Percentiles rank a stretch among this genome's conserved stretches.
phyloP scores from a whole-genome alignment of 2,888 invertebrate species.

The Mythimna impura region DNA sequence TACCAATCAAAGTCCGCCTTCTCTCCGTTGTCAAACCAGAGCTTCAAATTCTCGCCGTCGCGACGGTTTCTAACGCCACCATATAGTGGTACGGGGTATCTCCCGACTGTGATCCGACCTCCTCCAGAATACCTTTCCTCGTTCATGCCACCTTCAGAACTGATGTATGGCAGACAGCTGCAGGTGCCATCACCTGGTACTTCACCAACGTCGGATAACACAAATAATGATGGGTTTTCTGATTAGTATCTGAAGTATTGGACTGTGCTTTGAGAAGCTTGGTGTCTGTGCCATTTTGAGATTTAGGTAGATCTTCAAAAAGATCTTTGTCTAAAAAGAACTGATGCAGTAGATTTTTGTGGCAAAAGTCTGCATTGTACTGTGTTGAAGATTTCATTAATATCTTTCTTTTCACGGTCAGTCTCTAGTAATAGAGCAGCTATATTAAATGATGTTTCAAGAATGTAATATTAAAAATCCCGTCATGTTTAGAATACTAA shows the following conservation, averaged over 20 bases:
- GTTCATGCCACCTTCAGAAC: conserved; percentile 86
- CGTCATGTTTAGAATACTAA: too few relatives aligned
- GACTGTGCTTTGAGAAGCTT: conserved; percentile 68
- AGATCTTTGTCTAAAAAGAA: background rate
- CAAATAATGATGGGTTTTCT: conserved; percentile 88
- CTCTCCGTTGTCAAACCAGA: conserved; percentile 92
- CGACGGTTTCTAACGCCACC: conserved; percentile 95
- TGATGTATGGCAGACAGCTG: conserved; percentile 86
- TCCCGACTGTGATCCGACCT: conserved; percentile 93
- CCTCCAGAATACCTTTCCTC: conserved; percentile 88
- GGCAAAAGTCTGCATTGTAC: background rate
- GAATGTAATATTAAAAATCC: background rate
- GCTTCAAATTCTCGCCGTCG: conserved; percentile 92
- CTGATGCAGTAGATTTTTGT: background rate
- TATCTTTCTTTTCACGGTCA: background rate
- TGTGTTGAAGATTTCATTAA: background rate
- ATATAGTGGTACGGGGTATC: conserved; percentile 95
- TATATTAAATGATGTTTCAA: background rate
- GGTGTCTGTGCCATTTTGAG: conserved; percentile 4
- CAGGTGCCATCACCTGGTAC: conserved; percentile 87
- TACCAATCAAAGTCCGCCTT: conserved; percentile 94
- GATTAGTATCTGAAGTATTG: conserved; percentile 80
- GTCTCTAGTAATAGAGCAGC: background rate
- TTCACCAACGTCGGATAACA: conserved; percentile 88
- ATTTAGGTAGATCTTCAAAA: background rate